These are phyloP conservation scores for Synergus itoensis DNA, from an alignment of 2,888 invertebrate species.

Conservation along the genomic window DNA sequence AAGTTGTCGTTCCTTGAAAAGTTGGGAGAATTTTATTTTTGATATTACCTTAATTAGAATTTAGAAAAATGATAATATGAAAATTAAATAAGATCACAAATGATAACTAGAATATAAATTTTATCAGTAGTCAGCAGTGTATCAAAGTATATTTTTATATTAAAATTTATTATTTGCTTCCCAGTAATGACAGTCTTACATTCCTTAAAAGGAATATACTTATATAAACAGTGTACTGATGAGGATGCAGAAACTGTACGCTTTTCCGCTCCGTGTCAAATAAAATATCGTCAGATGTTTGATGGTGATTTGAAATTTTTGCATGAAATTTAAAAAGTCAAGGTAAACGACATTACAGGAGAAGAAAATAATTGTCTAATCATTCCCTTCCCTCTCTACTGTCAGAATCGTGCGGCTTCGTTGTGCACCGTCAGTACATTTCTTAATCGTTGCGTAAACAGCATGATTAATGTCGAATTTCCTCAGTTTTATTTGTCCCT, in stretches of 20 bases:
- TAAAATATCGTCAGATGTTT: conserved; percentile 37
- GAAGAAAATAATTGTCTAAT: conserved; percentile 44
- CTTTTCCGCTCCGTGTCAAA: conserved; percentile 37
- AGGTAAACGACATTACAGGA: conserved; percentile 46
- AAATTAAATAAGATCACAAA: background rate
- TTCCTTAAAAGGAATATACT: background rate
- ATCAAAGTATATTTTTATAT: background rate
- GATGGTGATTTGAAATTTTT: conserved; percentile 33
- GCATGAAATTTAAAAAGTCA: conserved; percentile 42
- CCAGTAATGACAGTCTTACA: background rate
- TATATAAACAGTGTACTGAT: background rate
- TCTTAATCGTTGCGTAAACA: conserved; percentile 41
- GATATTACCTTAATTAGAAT: background rate
- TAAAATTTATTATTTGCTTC: background rate
- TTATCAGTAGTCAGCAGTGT: background rate
- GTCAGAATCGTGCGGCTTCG: conserved; percentile 29
- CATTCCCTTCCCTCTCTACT: conserved; percentile 42
- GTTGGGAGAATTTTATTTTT: background rate
- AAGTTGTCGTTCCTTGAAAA: no score
- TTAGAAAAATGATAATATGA: background rate
- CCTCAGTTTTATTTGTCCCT: conserved; percentile 33
- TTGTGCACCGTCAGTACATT: conserved; percentile 36
- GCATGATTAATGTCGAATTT: conserved; percentile 45
- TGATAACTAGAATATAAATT: background rate
- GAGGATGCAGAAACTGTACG: conserved; percentile 10